Conservation (phyloP, 2,797 vertebrate genomes). For the Parambassis ranga region DNA sequence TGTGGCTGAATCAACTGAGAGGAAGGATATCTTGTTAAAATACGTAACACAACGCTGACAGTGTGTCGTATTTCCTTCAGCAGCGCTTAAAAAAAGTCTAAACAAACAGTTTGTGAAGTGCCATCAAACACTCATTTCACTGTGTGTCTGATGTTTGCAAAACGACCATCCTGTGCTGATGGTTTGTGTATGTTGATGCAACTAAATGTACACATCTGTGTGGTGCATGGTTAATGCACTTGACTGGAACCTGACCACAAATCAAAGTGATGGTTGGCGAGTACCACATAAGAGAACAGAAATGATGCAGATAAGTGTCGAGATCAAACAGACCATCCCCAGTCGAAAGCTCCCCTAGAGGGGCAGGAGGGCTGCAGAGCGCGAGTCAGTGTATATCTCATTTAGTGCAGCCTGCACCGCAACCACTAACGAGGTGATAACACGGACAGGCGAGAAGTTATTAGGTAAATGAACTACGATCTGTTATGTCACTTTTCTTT, state of each 20-base stretch:
- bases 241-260: constrained; percentile 73
- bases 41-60: background rate
- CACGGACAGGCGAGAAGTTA: constrained; percentile 34
- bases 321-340: constrained; percentile 65
- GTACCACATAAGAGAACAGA: constrained; percentile 71
- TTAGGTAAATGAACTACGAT: constrained; percentile 22
- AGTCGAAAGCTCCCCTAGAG: constrained; percentile 28
- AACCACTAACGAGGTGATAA: constrained; percentile 57
- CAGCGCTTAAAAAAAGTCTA: constrained; percentile 10
- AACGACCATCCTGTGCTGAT: constrained; percentile 52
- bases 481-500: constrained; percentile 19
- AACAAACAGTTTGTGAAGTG: constrained; percentile 42
- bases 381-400: constrained; percentile 30
- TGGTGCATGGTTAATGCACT: constrained; percentile 67
- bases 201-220: constrained; percentile 44
- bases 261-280: constrained; percentile 72
- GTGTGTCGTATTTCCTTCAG: constrained; percentile 24
- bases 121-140: constrained; percentile 50
- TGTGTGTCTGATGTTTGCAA: constrained; percentile 53
- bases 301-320: constrained; percentile 66
- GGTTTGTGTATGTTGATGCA: constrained; percentile 44
- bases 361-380: constrained; percentile 30
- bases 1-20: too few relatives aligned
- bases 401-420: constrained; percentile 30
- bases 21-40: too few relatives aligned